These are phyloP conservation scores for Diaphora mendica DNA, from an alignment of 2,888 invertebrate genomes.

Conservation along the genomic window DNA sequence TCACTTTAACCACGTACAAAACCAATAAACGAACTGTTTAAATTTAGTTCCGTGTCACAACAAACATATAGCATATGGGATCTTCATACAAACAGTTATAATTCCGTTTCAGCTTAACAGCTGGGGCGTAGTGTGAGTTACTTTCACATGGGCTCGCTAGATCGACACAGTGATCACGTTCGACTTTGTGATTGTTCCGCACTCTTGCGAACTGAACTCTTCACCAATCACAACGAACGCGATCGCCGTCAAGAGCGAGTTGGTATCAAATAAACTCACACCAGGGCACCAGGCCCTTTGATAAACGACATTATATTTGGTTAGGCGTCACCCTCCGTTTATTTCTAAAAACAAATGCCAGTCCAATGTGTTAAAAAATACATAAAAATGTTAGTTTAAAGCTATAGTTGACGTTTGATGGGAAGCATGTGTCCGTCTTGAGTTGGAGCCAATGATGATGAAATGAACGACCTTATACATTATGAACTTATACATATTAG, in stretches of 20 bases:
- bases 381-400: slow-evolving; percentile 53
- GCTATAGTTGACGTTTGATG: slow-evolving; percentile 51
- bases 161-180: too few species aligned
- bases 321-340: slow-evolving; percentile 38
- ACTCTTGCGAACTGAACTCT: too few species aligned
- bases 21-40: background rate
- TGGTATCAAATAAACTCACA: slow-evolving; percentile 14
- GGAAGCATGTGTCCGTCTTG: slow-evolving; percentile 51
- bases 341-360: slow-evolving; percentile 49
- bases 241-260: too few species aligned
- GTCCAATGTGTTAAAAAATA: slow-evolving; percentile 48
- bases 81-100: slow-evolving; percentile 23
- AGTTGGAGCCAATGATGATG: slow-evolving; percentile 35
- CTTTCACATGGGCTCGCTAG: too few species aligned
- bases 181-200: too few species aligned
- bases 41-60: slow-evolving; percentile 29
- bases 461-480: slow-evolving; percentile 14
- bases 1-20: slow-evolving; percentile 3
- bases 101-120: slow-evolving; percentile 27
- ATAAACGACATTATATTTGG: slow-evolving; percentile 38
- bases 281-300: too few species aligned
- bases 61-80: background rate
- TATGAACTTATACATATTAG: slow-evolving; percentile 1
- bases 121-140: slow-evolving; percentile 10
- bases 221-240: too few species aligned